Evolutionary conservation across 2,797 vertebrate species (phyloP).

Genomic region (Sebastes trivittatus): DNA sequence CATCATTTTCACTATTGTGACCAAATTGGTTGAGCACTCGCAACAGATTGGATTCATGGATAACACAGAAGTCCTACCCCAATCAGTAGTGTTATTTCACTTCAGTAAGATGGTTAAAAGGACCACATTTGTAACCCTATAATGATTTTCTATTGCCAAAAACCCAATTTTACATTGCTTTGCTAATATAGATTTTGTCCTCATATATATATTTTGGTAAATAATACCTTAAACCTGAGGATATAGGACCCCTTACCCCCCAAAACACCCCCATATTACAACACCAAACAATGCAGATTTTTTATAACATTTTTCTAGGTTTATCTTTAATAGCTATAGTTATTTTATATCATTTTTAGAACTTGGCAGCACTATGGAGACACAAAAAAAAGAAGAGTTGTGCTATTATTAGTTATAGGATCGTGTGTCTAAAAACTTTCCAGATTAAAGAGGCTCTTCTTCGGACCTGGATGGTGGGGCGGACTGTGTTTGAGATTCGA

Average conservation of each 20-base stretch:
- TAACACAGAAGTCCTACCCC: constrained; percentile 80
- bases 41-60: constrained; percentile 65
- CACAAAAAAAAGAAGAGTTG: constrained; percentile 75
- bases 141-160: constrained; percentile 55
- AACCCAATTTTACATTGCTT: constrained; percentile 51
- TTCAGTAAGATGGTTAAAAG: constrained; percentile 61
- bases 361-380: constrained; percentile 76
- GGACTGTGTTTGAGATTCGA: constrained; percentile 49
- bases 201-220: constrained; percentile 62
- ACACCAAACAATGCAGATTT: constrained; percentile 78
- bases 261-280: constrained; percentile 80
- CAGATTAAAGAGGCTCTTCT: constrained; percentile 56
- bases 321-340: constrained; percentile 73
- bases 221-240: constrained; percentile 76
- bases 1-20: constrained; percentile 69
- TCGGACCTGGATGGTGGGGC: constrained; percentile 47
- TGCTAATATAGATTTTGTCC: constrained; percentile 46
- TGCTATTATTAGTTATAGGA: constrained; percentile 81
- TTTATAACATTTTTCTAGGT: constrained; percentile 40
- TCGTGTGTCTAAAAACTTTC: constrained; percentile 60
- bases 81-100: constrained; percentile 66
- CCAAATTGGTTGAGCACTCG: constrained; percentile 70
- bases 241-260: constrained; percentile 79
- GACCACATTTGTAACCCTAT: constrained; percentile 58
- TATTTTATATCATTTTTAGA: constrained; percentile 58